Evolutionary conservation across 2,113 vertebrate species (phyloP), one percentile per base, ranked within the genome.

Genomic region (Regulus satrapa): DNA sequence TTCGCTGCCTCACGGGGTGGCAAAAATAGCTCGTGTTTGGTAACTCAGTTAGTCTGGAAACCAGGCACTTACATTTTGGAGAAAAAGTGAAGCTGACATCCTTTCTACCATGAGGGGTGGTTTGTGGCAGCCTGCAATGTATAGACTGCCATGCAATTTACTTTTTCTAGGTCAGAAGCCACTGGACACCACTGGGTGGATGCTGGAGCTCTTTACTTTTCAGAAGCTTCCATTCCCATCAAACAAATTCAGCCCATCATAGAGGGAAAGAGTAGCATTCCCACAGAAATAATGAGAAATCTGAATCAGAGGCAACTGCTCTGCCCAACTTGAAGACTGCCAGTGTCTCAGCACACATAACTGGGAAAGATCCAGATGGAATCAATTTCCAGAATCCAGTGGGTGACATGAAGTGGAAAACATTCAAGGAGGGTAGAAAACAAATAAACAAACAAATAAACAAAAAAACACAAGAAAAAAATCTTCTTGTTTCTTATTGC

Each of bases 331-430:
- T 72, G 52, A 55, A 58, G 62, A n/a, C 75, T 73, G 68, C 38
- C 79, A 83, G 36, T 31, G 43, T 80, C 85, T 59, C 63, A 74
- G 82, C 52, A 59, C 92, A 80, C 68, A 88, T 14, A 93, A 93
- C 79, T 95, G 94, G 90, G 94, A 82, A 92, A 88, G 90, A 92
- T 90, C 93, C 96, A 97, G 90, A 95, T 93, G 94, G 93, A 95
- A 96, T 95, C 55, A 90, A 96, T 97, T 97, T 91, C 76, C 68
- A 92, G 75, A 84, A 63, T 88, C 90, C 94, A 96, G 92, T 88
- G 94, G 95, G 80, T 96, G 95, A 96, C 96, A 96, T 89, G 92
- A 83, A 92, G 82, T 96, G 93, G 96, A 97, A 97, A 97, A 95
- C 93, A 95, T 86, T 93, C 80, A 96, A 96, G 96, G 87, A 96